Base-by-base conservation (phyloP, 2,888 invertebrate species). In the Acleris laterana region DNA sequence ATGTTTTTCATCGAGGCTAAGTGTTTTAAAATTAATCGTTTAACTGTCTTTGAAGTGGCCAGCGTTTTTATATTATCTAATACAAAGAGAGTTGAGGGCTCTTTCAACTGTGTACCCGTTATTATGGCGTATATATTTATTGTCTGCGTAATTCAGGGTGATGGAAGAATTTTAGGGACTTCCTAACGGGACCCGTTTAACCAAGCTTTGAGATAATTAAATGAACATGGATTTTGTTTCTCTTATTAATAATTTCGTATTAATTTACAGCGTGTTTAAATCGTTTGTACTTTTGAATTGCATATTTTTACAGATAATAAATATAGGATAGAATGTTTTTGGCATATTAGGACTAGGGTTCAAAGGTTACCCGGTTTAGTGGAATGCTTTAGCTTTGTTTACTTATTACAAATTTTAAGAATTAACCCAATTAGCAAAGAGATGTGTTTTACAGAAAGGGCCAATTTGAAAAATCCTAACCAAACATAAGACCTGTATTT, bases 21-120 rank as follows among this genome's bases (percentile, higher is more conserved):
- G 19, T 25, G 53, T 49, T 58, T 20, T 46, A 52, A 60, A 68
- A 70, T 70, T 68, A 63, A 68, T 61, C 67, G 56, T 62, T 44
- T 51, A 51, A 52, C 61, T 42, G 52, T 49, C 68, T 70, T 70
- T 70, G 69, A 69, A 60, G 68, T 63, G 42, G 38, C 50, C 66
- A 63, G 61, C 58, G 56, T 66, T 69, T 62, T 64, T 66, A 38
- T 62, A 25, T 57, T 62, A 63, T 56, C 25, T 42, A 64, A 64
- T 52, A 61, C 60, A 62, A 62, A 62, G 44, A 50, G 63, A 68
- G 57, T 63, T 61, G 38, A 51, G 19, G n/a, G 51, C 42, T 63
- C 59, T 60, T 57, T 52, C 44, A 49, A 42, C 60, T 44, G 59
- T 68, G 44, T 32, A 51, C 49, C 56, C 59, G 28, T 56, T 68